Evolutionary conservation across 2,797 vertebrate species (phyloP), one percentile per base, ranked within the genome.

Genomic region (Platyrinchus mystaceus): DNA sequence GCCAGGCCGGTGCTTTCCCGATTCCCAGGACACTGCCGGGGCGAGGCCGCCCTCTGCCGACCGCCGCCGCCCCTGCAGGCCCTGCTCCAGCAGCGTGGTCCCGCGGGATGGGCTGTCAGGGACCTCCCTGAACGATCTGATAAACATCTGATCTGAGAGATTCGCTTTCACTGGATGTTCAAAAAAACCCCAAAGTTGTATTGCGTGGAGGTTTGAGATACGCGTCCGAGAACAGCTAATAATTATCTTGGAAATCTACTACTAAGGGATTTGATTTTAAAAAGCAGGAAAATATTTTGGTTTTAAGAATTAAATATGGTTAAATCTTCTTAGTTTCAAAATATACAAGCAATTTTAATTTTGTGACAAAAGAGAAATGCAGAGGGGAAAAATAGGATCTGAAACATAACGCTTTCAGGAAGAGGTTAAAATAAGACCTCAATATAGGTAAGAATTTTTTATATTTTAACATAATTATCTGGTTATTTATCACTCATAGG

Each of bases 31-130:
- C 14, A 26, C 30, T 2, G 77, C 2, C 81, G 84, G 79, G 87
- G 56, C 82, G 92, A 95, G 87, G 69, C n/a, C 69, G 96, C 97
- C 96, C 97, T 87, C 98, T 98, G 87, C 36, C 36, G 58, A 28
- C 50, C 28, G 28, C 28, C 50, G 50, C 28, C 28, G 50, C 28
- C 50, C 28, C 50, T 30, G 50, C 50, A 52, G 17, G 28, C 28
- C n/a, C 39, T 4, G 17, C 41, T 15, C 23, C 43, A 1, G 46
- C 36, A 3, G 59, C 28, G 10, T 11, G 23, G 0, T 4, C 34
- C 34, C 15, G 14, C 43, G 2, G 23, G 60, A 1, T 0, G 55
- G 6, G 2, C 60, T 5, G 26, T 0, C 52, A 2, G 7, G 14
- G 30, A n/a, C 13, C 28, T 6, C 19, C 36, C 9, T 15, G 10